Evolutionary conservation across 2,888 invertebrate genomes (phyloP).

Genomic region (Drosophila robusta): DNA sequence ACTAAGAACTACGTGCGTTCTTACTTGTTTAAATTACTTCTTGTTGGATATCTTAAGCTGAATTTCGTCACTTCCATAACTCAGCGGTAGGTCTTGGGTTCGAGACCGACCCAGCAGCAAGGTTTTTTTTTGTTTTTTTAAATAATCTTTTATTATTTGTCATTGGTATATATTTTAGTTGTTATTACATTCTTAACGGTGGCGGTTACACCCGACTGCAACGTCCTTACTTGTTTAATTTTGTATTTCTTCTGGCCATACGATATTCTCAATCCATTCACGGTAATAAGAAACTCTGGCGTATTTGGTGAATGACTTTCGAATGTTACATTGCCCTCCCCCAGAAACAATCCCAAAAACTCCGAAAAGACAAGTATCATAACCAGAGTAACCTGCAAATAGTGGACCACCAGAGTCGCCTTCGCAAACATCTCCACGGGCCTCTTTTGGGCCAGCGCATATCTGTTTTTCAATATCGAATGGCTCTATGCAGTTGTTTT

Average conservation of each 20-base stretch:
- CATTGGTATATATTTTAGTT: no score
- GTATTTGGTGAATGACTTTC: background rate
- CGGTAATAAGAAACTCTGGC: conserved; percentile 20
- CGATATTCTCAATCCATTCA: conserved; percentile 40
- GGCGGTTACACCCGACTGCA: no score
- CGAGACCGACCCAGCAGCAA: no score
- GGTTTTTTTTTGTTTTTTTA: no score
- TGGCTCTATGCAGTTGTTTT: accelerated
- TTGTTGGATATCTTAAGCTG: no score
- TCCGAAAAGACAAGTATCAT: conserved; percentile 17
- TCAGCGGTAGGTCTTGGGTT: no score
- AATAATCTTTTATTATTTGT: no score
- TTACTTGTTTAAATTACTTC: no score
- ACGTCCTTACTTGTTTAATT: background rate
- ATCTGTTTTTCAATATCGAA: background rate
- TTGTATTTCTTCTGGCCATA: conserved; percentile 21
- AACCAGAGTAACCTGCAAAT: conserved; percentile 5
- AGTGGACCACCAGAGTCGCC: conserved; percentile 50
- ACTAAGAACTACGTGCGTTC: no score
- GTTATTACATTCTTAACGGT: no score
- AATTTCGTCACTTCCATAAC: no score
- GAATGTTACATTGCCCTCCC: accelerated
- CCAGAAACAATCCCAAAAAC: conserved; percentile 23
- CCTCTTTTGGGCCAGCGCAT: background rate
- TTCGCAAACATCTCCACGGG: conserved; percentile 12